Percentiles rank a stretch among this genome's conserved stretches.
Conservation (phyloP, 2,113 vertebrate species). For the Odontesthes bonariensis region DNA sequence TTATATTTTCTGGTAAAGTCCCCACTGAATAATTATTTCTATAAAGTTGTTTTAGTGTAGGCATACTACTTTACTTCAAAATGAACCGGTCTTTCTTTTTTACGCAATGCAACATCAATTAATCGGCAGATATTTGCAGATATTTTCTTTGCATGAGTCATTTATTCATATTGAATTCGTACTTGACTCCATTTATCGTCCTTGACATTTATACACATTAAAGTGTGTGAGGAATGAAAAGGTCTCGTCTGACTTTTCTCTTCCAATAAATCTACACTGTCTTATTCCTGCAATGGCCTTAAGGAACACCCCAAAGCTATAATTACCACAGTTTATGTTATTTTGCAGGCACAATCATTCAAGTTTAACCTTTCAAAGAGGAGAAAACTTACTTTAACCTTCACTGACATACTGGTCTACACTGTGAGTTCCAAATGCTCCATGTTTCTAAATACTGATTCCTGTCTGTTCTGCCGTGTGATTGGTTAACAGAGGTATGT, state of each 20-base stretch:
- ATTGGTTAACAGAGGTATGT: constrained; percentile 86
- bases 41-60: neutral
- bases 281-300: constrained; percentile 19
- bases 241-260: constrained; percentile 3
- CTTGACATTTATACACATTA: constrained; percentile 42
- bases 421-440: neutral
- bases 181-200: neutral
- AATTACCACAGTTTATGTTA: constrained; percentile 9
- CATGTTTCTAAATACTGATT: neutral
- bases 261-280: constrained; percentile 19
- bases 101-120: neutral
- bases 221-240: constrained; percentile 41
- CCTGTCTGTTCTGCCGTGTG: constrained; percentile 49
- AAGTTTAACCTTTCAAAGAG: constrained; percentile 31
- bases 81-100: neutral
- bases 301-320: neutral
- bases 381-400: neutral
- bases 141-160: constrained; percentile 2
- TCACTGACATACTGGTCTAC: neutral
- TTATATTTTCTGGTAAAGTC: no score
- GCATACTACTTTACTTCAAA: neutral
- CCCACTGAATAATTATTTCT: no score
- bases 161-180: constrained; percentile 14
- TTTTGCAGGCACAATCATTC: neutral
- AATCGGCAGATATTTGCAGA: neutral